Conservation (phyloP, 2,113 vertebrate species). For the Zapornia atra region DNA sequence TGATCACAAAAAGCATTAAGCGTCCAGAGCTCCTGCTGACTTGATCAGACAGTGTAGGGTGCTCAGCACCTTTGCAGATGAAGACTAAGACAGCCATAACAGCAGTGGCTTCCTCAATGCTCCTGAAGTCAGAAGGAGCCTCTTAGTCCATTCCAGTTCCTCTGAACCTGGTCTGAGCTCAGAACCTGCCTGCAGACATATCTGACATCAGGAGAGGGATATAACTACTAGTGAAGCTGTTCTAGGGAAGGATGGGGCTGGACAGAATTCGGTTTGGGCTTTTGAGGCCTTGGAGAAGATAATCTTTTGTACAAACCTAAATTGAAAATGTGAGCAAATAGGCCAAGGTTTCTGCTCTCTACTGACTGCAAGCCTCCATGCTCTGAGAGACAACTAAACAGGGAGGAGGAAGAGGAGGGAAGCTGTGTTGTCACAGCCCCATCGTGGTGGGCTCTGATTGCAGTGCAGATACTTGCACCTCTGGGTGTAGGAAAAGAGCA, state of each 20-base stretch:
- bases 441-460: not conserved
- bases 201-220: not conserved
- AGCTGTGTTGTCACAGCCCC: not conserved
- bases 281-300: not conserved
- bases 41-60: not conserved
- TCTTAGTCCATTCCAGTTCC: not conserved
- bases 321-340: not conserved
- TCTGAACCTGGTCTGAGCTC: not conserved
- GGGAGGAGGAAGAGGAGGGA: not conserved
- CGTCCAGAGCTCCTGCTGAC: not conserved
- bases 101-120: not conserved
- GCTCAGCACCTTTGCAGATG: not conserved
- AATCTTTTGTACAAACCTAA: not conserved
- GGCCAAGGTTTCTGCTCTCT: not conserved
- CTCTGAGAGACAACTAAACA: not conserved
- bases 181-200: not conserved
- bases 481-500: not conserved
- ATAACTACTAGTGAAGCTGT: not conserved
- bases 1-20: not conserved
- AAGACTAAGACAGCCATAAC: not conserved
- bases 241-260: not conserved
- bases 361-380: not conserved
- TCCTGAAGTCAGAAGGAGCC: not conserved
- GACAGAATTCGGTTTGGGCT: not conserved
- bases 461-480: not conserved